Conservation (phyloP, 2,888 invertebrate species). For the Acanthoscelides obtectus region DNA sequence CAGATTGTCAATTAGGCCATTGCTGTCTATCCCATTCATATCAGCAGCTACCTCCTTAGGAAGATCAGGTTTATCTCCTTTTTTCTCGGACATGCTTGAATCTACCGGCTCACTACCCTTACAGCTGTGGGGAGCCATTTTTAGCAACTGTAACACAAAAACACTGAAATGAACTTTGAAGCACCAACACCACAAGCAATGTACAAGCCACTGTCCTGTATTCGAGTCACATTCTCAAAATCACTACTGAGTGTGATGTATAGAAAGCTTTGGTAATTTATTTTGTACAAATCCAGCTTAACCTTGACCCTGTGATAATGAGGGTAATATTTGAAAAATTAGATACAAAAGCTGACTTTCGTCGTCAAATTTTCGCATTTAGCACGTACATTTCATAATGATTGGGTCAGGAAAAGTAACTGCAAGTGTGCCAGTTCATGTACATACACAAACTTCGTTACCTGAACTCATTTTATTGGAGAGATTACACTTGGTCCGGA, state of each 20-base stretch:
- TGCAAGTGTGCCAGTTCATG: not conserved
- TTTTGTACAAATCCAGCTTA: not conserved
- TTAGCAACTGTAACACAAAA: not conserved
- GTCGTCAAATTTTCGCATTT: not conserved
- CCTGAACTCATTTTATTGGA: not conserved
- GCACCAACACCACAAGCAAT: not conserved
- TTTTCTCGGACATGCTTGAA: conserved; percentile 37
- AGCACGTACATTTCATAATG: not conserved
- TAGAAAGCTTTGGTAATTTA: not conserved
- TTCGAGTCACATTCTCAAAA: too few relatives aligned
- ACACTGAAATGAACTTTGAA: not conserved
- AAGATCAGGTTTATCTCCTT: conserved; percentile 21
- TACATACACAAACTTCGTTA: not conserved
- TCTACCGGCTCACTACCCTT: conserved; percentile 46
- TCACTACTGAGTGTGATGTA: not conserved
- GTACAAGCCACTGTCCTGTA: not conserved
- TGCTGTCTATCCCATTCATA: conserved; percentile 31
- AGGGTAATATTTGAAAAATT: not conserved
- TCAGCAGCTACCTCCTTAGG: conserved; percentile 21
- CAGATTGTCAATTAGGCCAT: conserved; percentile 30
- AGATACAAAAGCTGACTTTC: not conserved
- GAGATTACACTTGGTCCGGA: not conserved
- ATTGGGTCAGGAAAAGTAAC: not conserved
- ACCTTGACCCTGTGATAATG: not conserved
- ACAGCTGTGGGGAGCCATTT: conserved; percentile 53